Percentiles rank a stretch among this genome's conserved stretches.
Conservation (phyloP, 2,113 vertebrate genomes). For the Oophaga pumilio region DNA sequence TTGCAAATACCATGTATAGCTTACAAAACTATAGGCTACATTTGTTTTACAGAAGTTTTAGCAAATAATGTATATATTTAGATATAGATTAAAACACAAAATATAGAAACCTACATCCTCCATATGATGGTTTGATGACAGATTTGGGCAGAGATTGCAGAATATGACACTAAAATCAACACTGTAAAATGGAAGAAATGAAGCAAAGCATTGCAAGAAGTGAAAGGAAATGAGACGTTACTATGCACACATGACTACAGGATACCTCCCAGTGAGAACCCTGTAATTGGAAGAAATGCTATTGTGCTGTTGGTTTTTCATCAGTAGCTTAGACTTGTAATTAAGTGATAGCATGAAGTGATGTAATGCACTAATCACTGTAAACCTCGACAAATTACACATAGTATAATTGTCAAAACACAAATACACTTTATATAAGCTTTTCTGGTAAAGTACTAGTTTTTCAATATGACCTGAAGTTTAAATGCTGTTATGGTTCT, state of each 20-base stretch:
- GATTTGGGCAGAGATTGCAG: background rate
- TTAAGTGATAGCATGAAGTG: too few species aligned
- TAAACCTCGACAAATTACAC: too few species aligned
- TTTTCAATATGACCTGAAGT: too few species aligned
- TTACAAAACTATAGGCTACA: too few species aligned
- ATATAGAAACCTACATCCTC: background rate
- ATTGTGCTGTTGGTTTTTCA: background rate
- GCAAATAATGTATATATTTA: background rate
- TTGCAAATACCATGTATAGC: too few species aligned
- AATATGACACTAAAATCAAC: background rate
- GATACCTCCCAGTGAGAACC: constrained; percentile 1
- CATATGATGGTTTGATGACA: background rate
- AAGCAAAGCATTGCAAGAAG: background rate
- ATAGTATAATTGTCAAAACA: too few species aligned
- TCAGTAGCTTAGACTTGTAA: background rate
- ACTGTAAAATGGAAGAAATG: background rate
- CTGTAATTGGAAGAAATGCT: background rate
- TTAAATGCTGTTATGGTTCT: too few species aligned
- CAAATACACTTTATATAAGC: too few species aligned
- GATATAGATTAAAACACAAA: background rate
- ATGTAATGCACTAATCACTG: too few species aligned
- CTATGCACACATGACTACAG: constrained; percentile 1
- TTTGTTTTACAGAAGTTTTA: background rate
- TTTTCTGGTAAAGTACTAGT: too few species aligned
- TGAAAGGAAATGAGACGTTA: constrained; percentile 2